Base-by-base conservation (phyloP, 1,140 invertebrate genomes). In the Ylistrum balloti region DNA sequence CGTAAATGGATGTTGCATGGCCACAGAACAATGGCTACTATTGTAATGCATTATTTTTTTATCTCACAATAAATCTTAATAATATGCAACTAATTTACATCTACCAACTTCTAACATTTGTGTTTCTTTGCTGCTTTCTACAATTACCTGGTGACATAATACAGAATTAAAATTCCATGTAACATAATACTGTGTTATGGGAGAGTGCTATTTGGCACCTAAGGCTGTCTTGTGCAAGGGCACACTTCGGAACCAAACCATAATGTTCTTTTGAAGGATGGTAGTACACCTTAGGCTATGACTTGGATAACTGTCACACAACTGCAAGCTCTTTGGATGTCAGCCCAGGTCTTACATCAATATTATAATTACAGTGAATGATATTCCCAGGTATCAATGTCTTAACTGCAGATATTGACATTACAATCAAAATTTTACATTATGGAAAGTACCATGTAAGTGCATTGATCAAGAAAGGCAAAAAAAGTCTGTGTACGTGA, bases 21-120 rank as follows among this genome's bases (percentile, higher is more conserved):
- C 56, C 56, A 74, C 56, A 74, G 56, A 2, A 74, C 56, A 74
- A 74, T 74, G 56, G n/a, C 5, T n/a, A 74, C 56, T 28, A 74
- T 74, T 74, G 28, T 3, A 74, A 5, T 28, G 20, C n/a, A 74
- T 22, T 11, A 74, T 74, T n/a, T n/a, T n/a, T 28, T 74, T 74
- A 74, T 74, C 56, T 28, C 22, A 17, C 17, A 74, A 74, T 28
- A 74, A 74, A 74, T 74, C 56, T 74, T 74, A 74, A 74, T n/a
- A 22, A 28, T 74, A 74, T 74, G 56, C 56, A 74, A 28, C 56
- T 74, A n/a, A 74, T 74, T 74, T 74, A 28, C 56, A 74, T 74
- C 5, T 74, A n/a, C 28, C 0, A 74, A 74, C 56, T n/a, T 22
- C 56, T 28, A 74, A 28, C 56, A 28, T n/a, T 28, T 22, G 13